A percentile compares a stretch with the other conserved stretches of the same genome.
Evolutionary conservation across 1,140 invertebrate genomes (phyloP).

Genomic region (Aphelinus atriplicis): DNA sequence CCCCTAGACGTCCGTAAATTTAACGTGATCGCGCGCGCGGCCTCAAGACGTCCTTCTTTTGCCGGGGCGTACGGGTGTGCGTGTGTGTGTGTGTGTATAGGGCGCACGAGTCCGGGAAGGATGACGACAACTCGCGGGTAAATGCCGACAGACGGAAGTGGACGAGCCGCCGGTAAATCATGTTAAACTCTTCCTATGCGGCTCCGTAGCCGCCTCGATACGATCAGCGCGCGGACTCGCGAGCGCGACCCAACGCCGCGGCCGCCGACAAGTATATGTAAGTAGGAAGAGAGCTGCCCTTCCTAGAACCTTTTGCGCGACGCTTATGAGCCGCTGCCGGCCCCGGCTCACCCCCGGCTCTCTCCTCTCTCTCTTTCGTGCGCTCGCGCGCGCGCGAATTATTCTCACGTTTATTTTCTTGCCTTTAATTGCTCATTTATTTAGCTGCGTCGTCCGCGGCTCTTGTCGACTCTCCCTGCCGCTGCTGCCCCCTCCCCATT

Average conservation of each 20-base stretch:
- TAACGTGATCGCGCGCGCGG: background rate
- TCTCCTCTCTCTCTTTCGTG: too few species aligned
- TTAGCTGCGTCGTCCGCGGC: background rate
- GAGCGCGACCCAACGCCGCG: background rate
- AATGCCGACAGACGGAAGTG: slow-evolving; percentile 33
- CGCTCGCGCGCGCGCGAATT: background rate
- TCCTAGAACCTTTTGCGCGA: slow-evolving; percentile 4
- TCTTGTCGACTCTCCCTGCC: background rate
- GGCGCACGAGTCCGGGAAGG: background rate
- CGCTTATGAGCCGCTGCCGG: too few species aligned
- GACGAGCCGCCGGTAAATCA: slow-evolving; percentile 44
- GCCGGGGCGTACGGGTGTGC: background rate
- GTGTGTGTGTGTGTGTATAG: background rate
- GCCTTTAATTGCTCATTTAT: slow-evolving; percentile 34
- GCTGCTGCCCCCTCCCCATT: too few species aligned
- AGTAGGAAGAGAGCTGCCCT: slow-evolving; percentile 1
- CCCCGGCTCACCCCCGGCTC: too few species aligned
- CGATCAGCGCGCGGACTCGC: background rate
- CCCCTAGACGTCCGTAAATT: slow-evolving; percentile 7
- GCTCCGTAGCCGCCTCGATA: slow-evolving; percentile 9
- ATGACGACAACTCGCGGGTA: slow-evolving; percentile 10
- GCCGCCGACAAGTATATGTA: background rate
- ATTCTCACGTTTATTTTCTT: slow-evolving; percentile 31
- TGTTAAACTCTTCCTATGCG: slow-evolving; percentile 14
- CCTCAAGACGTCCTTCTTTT: background rate